Evolutionary conservation across 2,888 invertebrate genomes (phyloP), one percentile per base, ranked within the genome.

Genomic region (Keiferia lycopersicella): DNA sequence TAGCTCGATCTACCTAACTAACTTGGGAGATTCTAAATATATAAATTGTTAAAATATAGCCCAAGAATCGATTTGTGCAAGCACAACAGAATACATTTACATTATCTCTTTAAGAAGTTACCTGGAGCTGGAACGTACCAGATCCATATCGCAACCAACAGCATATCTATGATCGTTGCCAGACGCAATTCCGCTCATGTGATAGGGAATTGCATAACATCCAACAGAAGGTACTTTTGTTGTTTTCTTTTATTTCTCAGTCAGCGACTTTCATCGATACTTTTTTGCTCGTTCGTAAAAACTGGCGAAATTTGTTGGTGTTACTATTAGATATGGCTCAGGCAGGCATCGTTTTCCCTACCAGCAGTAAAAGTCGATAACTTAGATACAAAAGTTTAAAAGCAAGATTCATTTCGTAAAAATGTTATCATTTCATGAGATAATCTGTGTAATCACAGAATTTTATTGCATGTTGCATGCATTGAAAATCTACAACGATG

Each of bases 101-200:
- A 45, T 20, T 50, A 20, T 12, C 11, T 20, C 7, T 11, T 20
- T 2, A 50, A 50, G 50, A 50, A 20, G 12, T 50, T 20, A 20
- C 20, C 50, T 20, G 50, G 50, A 50, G n/a, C 50, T 20, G 50
- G 50, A 50, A 50, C 20, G 1, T 53, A 53, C n/a, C 53, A 53
- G 53, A 53, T 20, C 53, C 20, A 26, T 53, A 53, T 53, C 26
- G 51, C 26, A 53, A 53, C 16, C 26, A 12, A 18, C 22, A 26
- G 51, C 51, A 26, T 20, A 53, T 53, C 51, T 53, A 26, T 14
- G 53, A 53, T 53, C 53, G 22, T 53, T 53, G 26, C 53, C 30
- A 53, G 53, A 53, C 22, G 53, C 30, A 53, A 11, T 53, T 12
- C 20, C 56, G 26, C 51, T 51, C 51, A 51, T 51, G 51, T 51